Base-by-base conservation (phyloP, 2,888 invertebrate species). In the Platynereis dumerilii region DNA sequence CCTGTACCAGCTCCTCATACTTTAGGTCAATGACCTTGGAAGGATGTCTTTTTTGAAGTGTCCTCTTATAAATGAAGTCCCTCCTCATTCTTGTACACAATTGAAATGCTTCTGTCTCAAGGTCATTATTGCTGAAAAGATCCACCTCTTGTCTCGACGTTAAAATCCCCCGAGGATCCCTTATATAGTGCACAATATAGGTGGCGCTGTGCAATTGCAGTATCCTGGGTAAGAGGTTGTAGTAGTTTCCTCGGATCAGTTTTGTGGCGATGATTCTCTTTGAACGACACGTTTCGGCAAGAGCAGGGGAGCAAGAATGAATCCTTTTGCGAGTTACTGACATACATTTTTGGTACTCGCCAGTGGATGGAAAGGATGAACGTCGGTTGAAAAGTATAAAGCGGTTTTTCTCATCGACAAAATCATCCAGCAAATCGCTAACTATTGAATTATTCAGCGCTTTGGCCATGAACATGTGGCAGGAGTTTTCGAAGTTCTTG, bases 91-190 rank as follows among this genome's bases (percentile, higher is more conserved):
- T 48, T 48, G 20, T 5, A 22, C 48, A 48, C 10, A 48, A n/a
- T 7, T 48, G 22, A 20, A 20, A 20, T 10, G 48, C 48, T 48
- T 48, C 48, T 12, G n/a, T 22, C n/a, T n/a, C 7, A n/a, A 48
- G 48, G 48, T 22, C 22, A 20, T 48, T n/a, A 20, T 48, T 48
- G n/a, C 22, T 20, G 10, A 22, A n/a, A 20, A n/a, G n/a, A 10
- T 22, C 7, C 7, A 7, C 48, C 17, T 5, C 22, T 22, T 22
- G 7, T n/a, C 48, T n/a, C 3, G 48, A 48, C 17, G 7, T 3
- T 48, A 48, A n/a, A 48, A 22, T 48, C 22, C 48, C 48, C 48
- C 48, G 5, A 7, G 48, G 48, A n/a, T 48, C 48, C 17, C 48
- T 48, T 22, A 48, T n/a, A n/a, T 20, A 20, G 17, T 48, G 48